phyloP scores from a whole-genome alignment of 2,797 vertebrate genomes.

The Halcyon chelicuti region DNA sequence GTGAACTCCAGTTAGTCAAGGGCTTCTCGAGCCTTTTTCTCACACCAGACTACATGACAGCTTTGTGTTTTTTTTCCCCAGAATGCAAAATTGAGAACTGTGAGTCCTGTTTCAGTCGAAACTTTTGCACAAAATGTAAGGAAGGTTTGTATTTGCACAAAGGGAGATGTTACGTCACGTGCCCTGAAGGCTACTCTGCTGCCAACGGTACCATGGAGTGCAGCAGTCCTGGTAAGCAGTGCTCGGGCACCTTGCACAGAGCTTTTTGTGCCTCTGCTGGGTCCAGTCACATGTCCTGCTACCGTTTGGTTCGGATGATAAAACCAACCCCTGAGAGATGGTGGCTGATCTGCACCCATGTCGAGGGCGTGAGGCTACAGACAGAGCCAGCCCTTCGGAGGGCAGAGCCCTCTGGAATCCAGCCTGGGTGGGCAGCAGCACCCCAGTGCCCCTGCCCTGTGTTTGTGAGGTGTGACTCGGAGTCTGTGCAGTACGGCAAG shows the following conservation, averaged over 20 bases:
- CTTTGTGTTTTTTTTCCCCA: constrained; percentile 60
- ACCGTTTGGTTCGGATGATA: background rate
- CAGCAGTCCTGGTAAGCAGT: constrained; percentile 86
- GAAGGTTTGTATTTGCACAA: constrained; percentile 95
- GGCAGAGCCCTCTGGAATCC: background rate
- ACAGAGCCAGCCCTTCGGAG: background rate
- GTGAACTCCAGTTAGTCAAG: background rate
- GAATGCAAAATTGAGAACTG: constrained; percentile 99
- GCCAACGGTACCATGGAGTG: constrained; percentile 94
- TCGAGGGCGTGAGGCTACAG: accelerated
- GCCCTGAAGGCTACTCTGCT: constrained; percentile 88
- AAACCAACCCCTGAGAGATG: accelerated
- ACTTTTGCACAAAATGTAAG: constrained; percentile 99
- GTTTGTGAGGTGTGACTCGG: background rate
- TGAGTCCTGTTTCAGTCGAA: constrained; percentile 97
- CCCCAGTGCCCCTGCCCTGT: accelerated
- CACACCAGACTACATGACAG: background rate
- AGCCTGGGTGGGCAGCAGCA: background rate
- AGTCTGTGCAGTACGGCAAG: accelerated
- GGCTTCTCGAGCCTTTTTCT: background rate
- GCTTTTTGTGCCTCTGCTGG: accelerated
- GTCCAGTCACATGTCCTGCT: accelerated
- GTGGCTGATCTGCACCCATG: accelerated
- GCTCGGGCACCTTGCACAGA: background rate
- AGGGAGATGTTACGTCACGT: constrained; percentile 91